Evolutionary conservation across 2,888 invertebrate genomes (phyloP), one percentile per base, ranked within the genome.

Genomic region (Mesorhabditis sp.): DNA sequence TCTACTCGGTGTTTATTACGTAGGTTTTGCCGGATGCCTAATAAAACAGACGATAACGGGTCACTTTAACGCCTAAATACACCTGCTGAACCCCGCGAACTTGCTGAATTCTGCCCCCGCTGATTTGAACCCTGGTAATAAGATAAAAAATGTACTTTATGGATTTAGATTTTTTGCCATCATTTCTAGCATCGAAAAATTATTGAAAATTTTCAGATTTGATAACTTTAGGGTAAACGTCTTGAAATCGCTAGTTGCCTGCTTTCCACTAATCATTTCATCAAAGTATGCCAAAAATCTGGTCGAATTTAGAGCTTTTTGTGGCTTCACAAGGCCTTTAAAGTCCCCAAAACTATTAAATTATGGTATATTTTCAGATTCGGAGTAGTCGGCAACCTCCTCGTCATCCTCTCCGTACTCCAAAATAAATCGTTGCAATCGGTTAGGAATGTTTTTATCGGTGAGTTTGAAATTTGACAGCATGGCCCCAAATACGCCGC

Each of bases 361-460:
- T 28, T 28, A 28, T 2, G 28, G 28, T 28, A 28, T 28, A 28
- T 28, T 28, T 28, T 74, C 74, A 83, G 83, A 28, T 71, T 84
- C 6, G 83, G 83, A 43, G 77, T 82, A 5, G 72, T 78, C 43
- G 84, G 84, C 43, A 84, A 84, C 67, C 62, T 77, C 13, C 70
- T 84, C 5, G 84, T 84, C 4, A 76, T 84, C 6, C 65, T 81
- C n/a, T 80, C 80, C 5, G 82, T 83, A 42, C 69, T 68, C 45
- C 72, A 75, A 58, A 76, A 83, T 71, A 74, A 76, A 66, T 73
- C 79, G 3, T 76, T 84, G 0, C 84, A 83, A 66, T 80, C 82
- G 0, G 83, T 84, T 3, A 68, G 84, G n/a, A 84, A 84, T 70
- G 76, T 85, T 67, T 84, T 84, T 75, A 83, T 83, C 67, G 7